A percentile compares a stretch with the other conserved stretches of the same genome.
Evolutionary conservation across 2,888 invertebrate species (phyloP).

Genomic region (Mylabris sibirica): DNA sequence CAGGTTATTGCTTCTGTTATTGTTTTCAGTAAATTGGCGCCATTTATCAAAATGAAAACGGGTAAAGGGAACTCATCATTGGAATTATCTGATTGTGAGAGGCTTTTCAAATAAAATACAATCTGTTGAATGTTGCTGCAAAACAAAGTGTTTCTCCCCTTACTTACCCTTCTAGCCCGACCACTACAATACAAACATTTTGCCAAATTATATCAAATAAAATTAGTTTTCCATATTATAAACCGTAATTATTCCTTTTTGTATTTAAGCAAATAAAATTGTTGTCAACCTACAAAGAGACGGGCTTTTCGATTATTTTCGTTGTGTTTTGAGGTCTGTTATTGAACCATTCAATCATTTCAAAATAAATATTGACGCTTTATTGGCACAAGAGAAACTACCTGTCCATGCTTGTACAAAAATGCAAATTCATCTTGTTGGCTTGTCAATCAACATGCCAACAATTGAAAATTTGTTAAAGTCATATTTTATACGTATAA

Average conservation of each 20-base stretch:
- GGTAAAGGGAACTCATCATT: not conserved
- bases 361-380: conserved; percentile 11
- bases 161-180: not conserved
- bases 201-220: not conserved
- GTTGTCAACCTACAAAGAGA: not conserved
- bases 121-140: conserved; percentile 10
- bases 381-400: conserved; percentile 29
- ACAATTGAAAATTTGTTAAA: not conserved
- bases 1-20: not conserved
- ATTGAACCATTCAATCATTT: not conserved
- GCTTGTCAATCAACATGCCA: not conserved
- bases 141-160: not conserved
- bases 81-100: not conserved
- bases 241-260: not conserved
- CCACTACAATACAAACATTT: not conserved
- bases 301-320: not conserved
- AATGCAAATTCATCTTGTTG: conserved; percentile 6
- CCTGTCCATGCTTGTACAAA: conserved; percentile 8
- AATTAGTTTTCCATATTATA: not conserved
- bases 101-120: not conserved
- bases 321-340: not conserved
- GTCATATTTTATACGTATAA: not conserved
- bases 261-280: not conserved
- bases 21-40: conserved; percentile 21
- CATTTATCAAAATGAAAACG: conserved; percentile 5